Evolutionary conservation across 2,888 invertebrate species (phyloP).

Genomic region (Macaria notata): DNA sequence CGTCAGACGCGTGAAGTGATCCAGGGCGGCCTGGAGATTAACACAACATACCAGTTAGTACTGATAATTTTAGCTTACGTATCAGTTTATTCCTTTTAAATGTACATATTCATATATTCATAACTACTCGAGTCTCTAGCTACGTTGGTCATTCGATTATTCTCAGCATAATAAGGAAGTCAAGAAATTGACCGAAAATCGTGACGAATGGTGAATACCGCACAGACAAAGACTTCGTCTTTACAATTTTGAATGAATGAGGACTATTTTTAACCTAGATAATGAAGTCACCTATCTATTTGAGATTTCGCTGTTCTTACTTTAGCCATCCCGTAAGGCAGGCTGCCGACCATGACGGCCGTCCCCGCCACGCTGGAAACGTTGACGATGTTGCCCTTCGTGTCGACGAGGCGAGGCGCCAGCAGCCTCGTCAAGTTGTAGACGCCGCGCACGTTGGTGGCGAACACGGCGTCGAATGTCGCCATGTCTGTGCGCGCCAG

Average conservation of each 20-base stretch:
- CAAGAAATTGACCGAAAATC: too few species aligned
- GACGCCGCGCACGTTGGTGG: slow-evolving; percentile 84
- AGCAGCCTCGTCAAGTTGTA: slow-evolving; percentile 85
- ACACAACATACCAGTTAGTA: not conserved
- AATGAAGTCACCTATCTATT: too few species aligned
- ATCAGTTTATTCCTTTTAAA: too few species aligned
- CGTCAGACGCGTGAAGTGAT: slow-evolving; percentile 74
- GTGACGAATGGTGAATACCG: too few species aligned
- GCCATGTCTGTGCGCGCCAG: slow-evolving; percentile 44
- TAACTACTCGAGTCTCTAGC: too few species aligned
- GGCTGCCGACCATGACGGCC: slow-evolving; percentile 89
- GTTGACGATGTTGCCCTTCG: slow-evolving; percentile 87
- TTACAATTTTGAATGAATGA: too few species aligned
- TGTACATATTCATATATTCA: too few species aligned
- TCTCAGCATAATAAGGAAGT: too few species aligned
- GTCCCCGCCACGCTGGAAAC: slow-evolving; percentile 86
- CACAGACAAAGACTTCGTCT: too few species aligned
- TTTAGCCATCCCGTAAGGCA: slow-evolving; percentile 95
- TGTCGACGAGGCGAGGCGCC: slow-evolving; percentile 84
- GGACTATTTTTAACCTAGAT: too few species aligned
- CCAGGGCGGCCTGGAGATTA: slow-evolving; percentile 53
- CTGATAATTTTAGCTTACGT: too few species aligned
- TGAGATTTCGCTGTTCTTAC: slow-evolving; percentile 40
- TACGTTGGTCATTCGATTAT: too few species aligned
- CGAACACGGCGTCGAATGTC: slow-evolving; percentile 72